Percentiles rank a stretch among this genome's conserved stretches.
Conservation (phyloP, 1,140 invertebrate species). For the Anthonomus grandis region DNA sequence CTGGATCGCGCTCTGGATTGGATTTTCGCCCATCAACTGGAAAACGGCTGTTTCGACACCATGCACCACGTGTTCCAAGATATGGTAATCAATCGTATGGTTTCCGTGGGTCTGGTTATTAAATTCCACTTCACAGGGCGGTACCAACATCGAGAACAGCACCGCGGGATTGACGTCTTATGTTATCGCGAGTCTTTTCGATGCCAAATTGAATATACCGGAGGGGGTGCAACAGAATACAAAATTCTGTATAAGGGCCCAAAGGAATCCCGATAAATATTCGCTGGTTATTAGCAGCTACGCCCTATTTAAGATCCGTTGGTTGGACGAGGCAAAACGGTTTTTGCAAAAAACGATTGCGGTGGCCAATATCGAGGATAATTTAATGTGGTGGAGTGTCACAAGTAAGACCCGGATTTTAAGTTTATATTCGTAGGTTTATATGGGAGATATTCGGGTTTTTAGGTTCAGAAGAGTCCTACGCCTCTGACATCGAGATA, state of each 20-base stretch:
- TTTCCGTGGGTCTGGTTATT: background rate
- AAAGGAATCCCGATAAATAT: conserved; percentile 50
- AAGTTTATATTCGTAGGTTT: no score
- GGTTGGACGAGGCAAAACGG: conserved; percentile 35
- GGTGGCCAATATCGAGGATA: conserved; percentile 31
- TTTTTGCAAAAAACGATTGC: conserved; percentile 35
- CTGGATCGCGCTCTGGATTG: conserved; percentile 65
- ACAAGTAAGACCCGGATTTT: conserved; percentile 32
- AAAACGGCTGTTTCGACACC: conserved; percentile 72
- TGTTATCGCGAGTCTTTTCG: conserved; percentile 59
- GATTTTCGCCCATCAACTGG: conserved; percentile 64
- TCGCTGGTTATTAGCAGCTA: conserved; percentile 58
- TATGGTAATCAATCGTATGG: conserved; percentile 34
- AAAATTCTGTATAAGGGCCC: conserved; percentile 53
- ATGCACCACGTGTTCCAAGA: conserved; percentile 67
- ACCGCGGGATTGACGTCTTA: conserved; percentile 59
- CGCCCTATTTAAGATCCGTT: conserved; percentile 56
- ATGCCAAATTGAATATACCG: conserved; percentile 53
- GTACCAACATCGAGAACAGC: conserved; percentile 56
- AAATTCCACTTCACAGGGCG: conserved; percentile 49
- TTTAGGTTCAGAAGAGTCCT: conserved; percentile 13
- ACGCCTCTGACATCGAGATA: conserved; percentile 58
- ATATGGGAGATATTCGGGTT: no score
- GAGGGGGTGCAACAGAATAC: conserved; percentile 51
- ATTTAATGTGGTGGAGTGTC: conserved; percentile 42